Evolutionary conservation across 2,888 invertebrate genomes (phyloP).

Genomic region (Seira sanloemensis): DNA sequence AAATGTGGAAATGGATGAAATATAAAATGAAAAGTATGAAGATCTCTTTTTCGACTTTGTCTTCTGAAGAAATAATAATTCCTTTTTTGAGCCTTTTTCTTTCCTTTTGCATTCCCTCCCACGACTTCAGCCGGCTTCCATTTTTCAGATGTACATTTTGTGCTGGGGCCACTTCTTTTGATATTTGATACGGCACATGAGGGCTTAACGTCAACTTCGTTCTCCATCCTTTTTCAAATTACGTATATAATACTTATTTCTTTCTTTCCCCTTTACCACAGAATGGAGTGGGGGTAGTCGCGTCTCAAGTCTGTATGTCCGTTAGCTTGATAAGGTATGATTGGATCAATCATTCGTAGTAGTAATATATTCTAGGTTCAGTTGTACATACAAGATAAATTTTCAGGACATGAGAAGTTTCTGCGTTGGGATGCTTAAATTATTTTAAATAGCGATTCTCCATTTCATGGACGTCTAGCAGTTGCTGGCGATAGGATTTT

Average conservation of each 20-base stretch:
- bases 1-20: conserved; percentile 11
- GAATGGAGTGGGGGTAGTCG: neutral
- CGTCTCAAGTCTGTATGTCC: no score
- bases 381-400: no score
- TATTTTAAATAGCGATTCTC: no score
- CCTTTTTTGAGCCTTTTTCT: neutral
- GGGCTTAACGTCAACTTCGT: conserved; percentile 18
- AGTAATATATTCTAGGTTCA: no score
- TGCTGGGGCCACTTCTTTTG: conserved; percentile 7
- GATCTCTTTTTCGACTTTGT: conserved; percentile 8
- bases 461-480: no score
- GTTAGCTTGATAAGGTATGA: no score
- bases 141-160: neutral
- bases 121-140: neutral
- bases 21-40: conserved; percentile 13
- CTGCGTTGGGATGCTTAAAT: no score
- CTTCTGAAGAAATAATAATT: neutral
- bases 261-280: conserved; percentile 2
- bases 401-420: no score
- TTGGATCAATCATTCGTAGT: no score
- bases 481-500: no score
- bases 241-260: conserved; percentile 9
- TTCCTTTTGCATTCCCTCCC: neutral
- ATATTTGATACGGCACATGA: conserved; percentile 26
- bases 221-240: conserved; percentile 9